Percentiles rank a stretch among this genome's conserved stretches.
Conservation (phyloP, 2,888 invertebrate species). For the Drosophila villosipedis region DNA sequence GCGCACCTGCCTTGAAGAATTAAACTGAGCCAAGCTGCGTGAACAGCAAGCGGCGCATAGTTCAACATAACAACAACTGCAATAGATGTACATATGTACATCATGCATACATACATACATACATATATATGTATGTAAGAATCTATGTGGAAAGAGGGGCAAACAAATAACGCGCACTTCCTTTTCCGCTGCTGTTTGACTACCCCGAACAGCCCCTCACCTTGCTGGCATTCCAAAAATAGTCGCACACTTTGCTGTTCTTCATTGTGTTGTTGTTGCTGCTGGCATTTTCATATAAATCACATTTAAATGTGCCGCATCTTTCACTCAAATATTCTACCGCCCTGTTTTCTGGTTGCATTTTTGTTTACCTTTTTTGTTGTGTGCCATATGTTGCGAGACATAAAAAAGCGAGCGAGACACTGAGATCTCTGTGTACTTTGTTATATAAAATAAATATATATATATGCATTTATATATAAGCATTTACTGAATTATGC, state of each 20-base stretch:
- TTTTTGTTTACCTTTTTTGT: slow-evolving; percentile 50
- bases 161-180: slow-evolving; percentile 71
- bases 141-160: slow-evolving; percentile 9
- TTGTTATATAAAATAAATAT: slow-evolving; percentile 46
- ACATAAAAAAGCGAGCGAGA: neutral
- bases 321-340: slow-evolving; percentile 38
- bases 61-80: slow-evolving; percentile 11
- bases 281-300: slow-evolving; percentile 63
- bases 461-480: slow-evolving; percentile 11
- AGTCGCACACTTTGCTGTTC: slow-evolving; percentile 43
- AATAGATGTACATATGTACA: neutral
- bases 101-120: neutral
- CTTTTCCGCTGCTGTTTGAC: slow-evolving; percentile 52
- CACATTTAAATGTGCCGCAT: slow-evolving; percentile 71
- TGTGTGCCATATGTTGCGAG: slow-evolving; percentile 40
- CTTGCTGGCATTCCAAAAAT: slow-evolving; percentile 61
- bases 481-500: slow-evolving; percentile 29
- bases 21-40: slow-evolving; percentile 13
- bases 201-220: slow-evolving; percentile 18
- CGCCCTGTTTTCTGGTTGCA: slow-evolving; percentile 11
- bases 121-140: neutral
- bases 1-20: slow-evolving; percentile 49
- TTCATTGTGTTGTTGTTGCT: neutral
- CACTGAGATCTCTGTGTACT: slow-evolving; percentile 9
- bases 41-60: slow-evolving; percentile 34